These are phyloP conservation scores for Phalacrocorax aristotelis DNA, from an alignment of 2,113 vertebrate species.

Conservation along the genomic window DNA sequence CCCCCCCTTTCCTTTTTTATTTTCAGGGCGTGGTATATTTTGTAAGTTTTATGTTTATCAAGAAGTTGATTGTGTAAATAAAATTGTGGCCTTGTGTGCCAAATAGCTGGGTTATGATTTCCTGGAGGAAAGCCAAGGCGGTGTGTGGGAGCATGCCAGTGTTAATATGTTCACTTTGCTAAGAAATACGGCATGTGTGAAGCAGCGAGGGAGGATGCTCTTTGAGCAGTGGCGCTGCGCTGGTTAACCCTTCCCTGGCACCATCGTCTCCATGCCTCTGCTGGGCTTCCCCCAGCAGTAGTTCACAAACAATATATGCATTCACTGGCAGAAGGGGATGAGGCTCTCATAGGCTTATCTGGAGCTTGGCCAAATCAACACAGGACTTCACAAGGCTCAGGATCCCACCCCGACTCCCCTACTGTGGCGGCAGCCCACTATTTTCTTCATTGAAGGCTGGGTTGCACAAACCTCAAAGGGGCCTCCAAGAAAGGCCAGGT, in stretches of 20 bases:
- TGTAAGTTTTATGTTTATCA: conserved; percentile 64
- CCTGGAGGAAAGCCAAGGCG: conserved; percentile 56
- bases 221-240: not conserved
- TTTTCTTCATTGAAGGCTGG: not conserved
- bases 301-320: conserved; percentile 27
- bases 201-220: conserved; percentile 56
- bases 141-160: conserved; percentile 66
- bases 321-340: not conserved
- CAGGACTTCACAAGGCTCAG: not conserved
- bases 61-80: conserved; percentile 68
- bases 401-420: not conserved
- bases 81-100: conserved; percentile 49
- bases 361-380: not conserved
- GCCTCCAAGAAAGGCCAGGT: not conserved
- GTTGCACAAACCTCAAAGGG: not conserved
- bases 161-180: conserved; percentile 67
- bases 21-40: conserved; percentile 36
- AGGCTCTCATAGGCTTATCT: not conserved
- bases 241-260: conserved; percentile 73
- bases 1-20: not conserved
- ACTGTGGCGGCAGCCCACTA: rapidly evolving
- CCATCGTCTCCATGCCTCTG: not conserved
- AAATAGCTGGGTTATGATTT: conserved; percentile 49
- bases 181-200: conserved; percentile 62
- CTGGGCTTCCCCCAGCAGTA: conserved; percentile 25